Conservation (phyloP, 2,888 invertebrate species). For the Isoperla grammatica region DNA sequence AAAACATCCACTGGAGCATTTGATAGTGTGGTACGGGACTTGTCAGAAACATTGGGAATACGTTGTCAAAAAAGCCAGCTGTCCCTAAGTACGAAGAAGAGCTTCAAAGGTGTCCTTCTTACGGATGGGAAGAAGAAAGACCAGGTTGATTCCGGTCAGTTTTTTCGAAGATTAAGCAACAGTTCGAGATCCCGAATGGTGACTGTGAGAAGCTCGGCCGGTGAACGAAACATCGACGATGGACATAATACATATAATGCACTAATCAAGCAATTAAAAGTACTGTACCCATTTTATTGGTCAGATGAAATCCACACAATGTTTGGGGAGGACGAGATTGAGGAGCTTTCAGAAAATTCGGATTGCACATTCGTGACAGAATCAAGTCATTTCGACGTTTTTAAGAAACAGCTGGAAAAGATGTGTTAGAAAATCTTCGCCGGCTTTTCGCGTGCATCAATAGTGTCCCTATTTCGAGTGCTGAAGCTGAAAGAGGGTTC, state of each 20-base stretch:
- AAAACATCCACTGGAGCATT: too few species aligned
- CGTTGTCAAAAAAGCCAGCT: too few species aligned
- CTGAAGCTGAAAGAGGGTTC: conserved; percentile 7
- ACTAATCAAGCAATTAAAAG: not conserved
- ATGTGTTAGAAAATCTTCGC: not conserved
- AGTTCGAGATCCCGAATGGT: not conserved
- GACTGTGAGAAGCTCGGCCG: not conserved
- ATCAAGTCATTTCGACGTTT: not conserved
- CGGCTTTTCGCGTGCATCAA: not conserved
- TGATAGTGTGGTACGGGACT: too few species aligned
- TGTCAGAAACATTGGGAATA: too few species aligned
- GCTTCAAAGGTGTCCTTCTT: not conserved
- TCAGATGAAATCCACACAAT: not conserved
- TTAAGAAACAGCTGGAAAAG: conserved; percentile 1
- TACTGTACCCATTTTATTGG: not conserved
- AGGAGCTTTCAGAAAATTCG: not conserved
- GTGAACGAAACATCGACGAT: not conserved
- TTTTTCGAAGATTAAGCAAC: not conserved
- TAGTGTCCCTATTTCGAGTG: not conserved
- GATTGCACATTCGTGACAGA: not conserved
- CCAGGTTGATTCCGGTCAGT: not conserved
- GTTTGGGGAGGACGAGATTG: not conserved
- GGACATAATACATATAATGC: not conserved
- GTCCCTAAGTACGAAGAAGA: not conserved
- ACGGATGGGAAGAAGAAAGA: not conserved